Conservation (phyloP, 35 echinoderm and acorn worm genomes). For the Anneissia japonica region DNA sequence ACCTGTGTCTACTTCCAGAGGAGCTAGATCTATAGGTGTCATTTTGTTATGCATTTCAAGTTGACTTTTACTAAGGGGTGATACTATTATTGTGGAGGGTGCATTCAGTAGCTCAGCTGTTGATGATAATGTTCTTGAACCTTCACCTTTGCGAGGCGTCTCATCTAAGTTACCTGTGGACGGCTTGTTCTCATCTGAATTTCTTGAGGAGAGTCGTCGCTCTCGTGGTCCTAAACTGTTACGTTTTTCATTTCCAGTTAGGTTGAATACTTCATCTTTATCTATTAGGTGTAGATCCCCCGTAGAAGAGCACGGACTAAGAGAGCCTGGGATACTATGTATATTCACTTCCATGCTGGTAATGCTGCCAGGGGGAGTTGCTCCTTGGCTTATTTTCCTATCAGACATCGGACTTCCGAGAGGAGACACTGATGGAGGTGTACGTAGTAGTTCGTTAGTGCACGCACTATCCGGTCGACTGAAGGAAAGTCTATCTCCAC, state of each 20-base stretch:
- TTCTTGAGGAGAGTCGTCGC: neutral
- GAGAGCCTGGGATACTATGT: neutral
- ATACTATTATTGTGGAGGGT: neutral
- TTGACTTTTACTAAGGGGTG: neutral
- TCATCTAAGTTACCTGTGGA: neutral
- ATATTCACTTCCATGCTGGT: conserved; percentile 33
- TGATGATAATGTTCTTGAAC: neutral
- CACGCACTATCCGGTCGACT: conserved; percentile 46
- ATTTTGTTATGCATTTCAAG: neutral
- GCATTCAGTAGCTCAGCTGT: neutral
- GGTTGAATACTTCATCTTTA: neutral
- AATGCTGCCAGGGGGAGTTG: conserved; percentile 37
- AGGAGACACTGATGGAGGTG: neutral
- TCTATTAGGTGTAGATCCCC: conserved; percentile 1
- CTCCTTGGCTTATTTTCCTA: neutral
- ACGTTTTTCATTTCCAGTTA: neutral
- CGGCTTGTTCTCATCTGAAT: neutral
- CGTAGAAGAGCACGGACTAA: neutral
- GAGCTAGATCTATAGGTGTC: neutral
- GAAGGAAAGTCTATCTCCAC: neutral
- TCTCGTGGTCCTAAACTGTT: neutral
- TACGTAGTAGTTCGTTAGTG: conserved; percentile 56
- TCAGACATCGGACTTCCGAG: conserved; percentile 4
- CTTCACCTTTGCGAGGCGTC: neutral
- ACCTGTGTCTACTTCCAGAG: neutral